Base-by-base conservation (phyloP, 1,140 invertebrate species). In the Heliothis subflexa region DNA sequence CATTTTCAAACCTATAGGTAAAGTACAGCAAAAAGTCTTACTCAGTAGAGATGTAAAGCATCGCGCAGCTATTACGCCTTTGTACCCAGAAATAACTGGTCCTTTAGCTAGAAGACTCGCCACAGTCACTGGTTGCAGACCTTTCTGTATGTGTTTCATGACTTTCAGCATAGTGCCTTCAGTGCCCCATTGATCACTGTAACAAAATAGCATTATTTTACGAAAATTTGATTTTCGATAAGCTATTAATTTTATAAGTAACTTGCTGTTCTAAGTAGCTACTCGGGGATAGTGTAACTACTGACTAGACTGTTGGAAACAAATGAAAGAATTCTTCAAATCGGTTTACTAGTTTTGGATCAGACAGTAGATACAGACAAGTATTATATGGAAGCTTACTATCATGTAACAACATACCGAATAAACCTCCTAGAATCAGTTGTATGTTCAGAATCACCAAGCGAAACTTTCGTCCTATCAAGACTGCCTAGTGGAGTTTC, bases 391-490 rank as follows among this genome's bases (percentile, higher is more conserved):
- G 13, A 13, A 50, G 12, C 12, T 0, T 50, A 52, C 4, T 0
- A n/a, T 52, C 4, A 52, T 52, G 50, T n/a, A 52, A 16, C 3
- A 40, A 64, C 79, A 72, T 61, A 93, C 91, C 87, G 78, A 73
- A 94, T 86, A 54, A 90, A 86, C 61, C 80, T 85, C 47, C 80
- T 81, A 0, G 91, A 89, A 49, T 94, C 91, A 0, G 91, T 93
- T 5, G 88, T 90, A 1, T 82, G 80, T 18, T 90, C 90, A 0
- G 91, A 90, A 40, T 91, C 91, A 0, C 92, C 91, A 1, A 93
- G 80, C 4, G 90, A 93, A 64, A 94, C 92, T 73, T 90, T 91
- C 0, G 92, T 94, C 47, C 92, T 86, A 49, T 94, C 92, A 9
- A 93, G 52, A 66, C 92, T 94, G 14, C 91, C 92, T 12, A 92